Conservation (phyloP, 2,888 invertebrate genomes). For the Volucella zonaria region DNA sequence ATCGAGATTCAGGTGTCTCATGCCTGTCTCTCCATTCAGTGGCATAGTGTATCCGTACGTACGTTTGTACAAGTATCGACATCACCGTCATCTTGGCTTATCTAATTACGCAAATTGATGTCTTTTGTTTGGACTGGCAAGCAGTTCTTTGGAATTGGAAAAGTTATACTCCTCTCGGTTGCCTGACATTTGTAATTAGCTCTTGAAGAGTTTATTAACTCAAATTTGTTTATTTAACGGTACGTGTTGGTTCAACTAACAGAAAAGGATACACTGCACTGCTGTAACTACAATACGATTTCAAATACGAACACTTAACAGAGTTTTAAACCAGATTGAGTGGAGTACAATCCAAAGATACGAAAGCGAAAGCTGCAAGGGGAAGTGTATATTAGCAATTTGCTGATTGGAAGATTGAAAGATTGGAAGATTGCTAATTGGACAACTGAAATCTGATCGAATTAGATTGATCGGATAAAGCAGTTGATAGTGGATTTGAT, state of each 20-base stretch:
- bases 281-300: too few relatives aligned
- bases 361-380: neutral
- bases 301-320: constrained; percentile 4
- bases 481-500: neutral
- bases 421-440: constrained; percentile 32
- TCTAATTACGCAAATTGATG: constrained; percentile 74
- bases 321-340: constrained; percentile 30
- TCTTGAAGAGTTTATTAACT: constrained; percentile 44
- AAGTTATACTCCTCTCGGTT: constrained; percentile 53
- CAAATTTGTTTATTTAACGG: constrained; percentile 45
- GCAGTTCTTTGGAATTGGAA: constrained; percentile 50
- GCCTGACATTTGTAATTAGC: constrained; percentile 71
- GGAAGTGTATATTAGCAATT: neutral
- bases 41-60: neutral
- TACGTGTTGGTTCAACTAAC: neutral
- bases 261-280: neutral
- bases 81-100: constrained; percentile 59
- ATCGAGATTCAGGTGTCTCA: constrained; percentile 31
- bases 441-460: constrained; percentile 17
- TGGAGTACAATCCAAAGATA: neutral
- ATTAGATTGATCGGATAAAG: constrained; percentile 20
- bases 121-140: constrained; percentile 63
- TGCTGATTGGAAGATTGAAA: constrained; percentile 10
- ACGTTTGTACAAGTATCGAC: constrained; percentile 27
- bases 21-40: constrained; percentile 10